Conservation (phyloP, 2,113 vertebrate species). For the Callospermophilus lateralis region DNA sequence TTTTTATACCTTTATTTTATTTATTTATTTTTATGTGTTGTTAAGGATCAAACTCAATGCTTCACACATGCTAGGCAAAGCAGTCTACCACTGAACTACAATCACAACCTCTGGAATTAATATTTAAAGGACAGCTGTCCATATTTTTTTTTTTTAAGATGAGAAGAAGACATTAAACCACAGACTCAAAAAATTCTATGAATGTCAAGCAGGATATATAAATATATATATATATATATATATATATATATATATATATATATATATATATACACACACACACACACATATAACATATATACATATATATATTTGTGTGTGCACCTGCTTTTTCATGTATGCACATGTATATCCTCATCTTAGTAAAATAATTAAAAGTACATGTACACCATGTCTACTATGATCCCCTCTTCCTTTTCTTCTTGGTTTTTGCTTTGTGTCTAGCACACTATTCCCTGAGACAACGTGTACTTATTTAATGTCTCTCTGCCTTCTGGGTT, state of each 20-base stretch:
- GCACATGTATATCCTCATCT: background rate
- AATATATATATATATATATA: background rate
- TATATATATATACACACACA: no score
- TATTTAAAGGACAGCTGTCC: background rate
- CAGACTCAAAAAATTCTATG: background rate
- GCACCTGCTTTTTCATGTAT: no score
- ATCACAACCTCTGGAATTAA: background rate
- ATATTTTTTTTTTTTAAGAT: background rate
- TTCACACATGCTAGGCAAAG: no score
- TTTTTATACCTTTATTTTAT: no score
- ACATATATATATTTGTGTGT: no score
- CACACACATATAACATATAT: no score
- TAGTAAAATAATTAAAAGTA: conserved; percentile 11
- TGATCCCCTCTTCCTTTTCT: background rate
- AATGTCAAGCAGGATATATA: background rate
- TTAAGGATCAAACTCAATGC: no score
- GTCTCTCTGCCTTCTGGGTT: background rate
- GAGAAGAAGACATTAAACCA: background rate
- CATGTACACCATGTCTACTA: no score
- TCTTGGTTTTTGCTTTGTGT: background rate
- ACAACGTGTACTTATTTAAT: background rate
- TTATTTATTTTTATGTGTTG: no score
- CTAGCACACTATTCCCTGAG: background rate
- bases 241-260: background rate
- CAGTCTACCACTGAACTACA: no score